A percentile compares a stretch with the other conserved stretches of the same genome.
phyloP scores from a whole-genome alignment of 2,888 invertebrate genomes.

The Cerastoderma edule region DNA sequence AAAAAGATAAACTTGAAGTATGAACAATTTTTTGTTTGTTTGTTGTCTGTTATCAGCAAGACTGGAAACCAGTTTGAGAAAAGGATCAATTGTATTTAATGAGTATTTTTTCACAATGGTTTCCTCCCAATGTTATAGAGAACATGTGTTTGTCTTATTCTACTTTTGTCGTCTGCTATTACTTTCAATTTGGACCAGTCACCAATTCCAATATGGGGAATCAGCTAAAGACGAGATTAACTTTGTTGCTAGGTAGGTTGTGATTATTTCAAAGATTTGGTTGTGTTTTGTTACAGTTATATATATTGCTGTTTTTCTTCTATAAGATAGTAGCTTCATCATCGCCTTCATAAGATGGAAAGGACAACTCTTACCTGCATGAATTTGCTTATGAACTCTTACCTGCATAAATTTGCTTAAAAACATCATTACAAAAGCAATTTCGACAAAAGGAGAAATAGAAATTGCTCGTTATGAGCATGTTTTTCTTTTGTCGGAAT shows the following conservation, averaged over 20 bases:
- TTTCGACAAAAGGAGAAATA: not conserved
- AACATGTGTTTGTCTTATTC: not conserved
- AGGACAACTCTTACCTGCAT: not conserved
- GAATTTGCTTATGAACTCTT: not conserved
- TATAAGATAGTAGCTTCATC: not conserved
- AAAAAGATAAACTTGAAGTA: too few species aligned
- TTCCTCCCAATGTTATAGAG: not conserved
- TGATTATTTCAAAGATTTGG: not conserved
- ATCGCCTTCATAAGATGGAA: not conserved
- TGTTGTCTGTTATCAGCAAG: too few species aligned
- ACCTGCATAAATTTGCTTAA: not conserved
- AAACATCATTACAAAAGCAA: not conserved
- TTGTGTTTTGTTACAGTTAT: not conserved
- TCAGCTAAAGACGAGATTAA: too few species aligned
- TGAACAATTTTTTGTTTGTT: too few species aligned
- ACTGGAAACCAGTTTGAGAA: not conserved
- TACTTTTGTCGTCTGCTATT: not conserved
- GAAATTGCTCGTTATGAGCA: constrained; percentile 4
- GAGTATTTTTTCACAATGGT: not conserved
- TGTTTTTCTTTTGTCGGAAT: not conserved
- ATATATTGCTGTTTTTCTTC: not conserved
- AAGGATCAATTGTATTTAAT: not conserved
- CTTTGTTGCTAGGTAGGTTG: not conserved
- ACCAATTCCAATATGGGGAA: too few species aligned
- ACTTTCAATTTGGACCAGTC: too few species aligned